A percentile compares a stretch with the other conserved stretches of the same genome.
These are phyloP conservation scores for Falco peregrinus DNA, from an alignment of 2,797 vertebrate species.

Conservation along the genomic window DNA sequence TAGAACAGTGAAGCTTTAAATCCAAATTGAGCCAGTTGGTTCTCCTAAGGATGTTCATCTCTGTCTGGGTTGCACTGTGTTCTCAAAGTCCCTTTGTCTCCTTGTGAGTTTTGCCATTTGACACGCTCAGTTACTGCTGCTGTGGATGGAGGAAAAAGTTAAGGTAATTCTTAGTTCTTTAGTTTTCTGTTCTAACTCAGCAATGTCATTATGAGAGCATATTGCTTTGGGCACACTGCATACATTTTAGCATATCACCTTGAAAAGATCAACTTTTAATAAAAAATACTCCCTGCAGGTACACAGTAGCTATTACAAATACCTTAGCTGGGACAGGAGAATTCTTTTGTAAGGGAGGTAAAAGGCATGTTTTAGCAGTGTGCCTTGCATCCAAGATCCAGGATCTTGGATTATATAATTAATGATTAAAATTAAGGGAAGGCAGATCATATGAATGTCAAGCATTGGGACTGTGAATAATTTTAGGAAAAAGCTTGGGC, in stretches of 20 bases:
- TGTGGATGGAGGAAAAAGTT: background rate
- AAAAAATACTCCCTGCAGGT: background rate
- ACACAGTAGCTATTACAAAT: background rate
- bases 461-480: background rate
- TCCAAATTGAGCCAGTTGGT: background rate
- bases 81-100: background rate
- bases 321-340: background rate
- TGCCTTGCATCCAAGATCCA: background rate
- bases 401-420: background rate
- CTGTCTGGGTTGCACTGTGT: background rate
- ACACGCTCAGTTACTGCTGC: background rate
- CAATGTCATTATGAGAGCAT: background rate
- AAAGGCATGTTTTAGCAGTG: background rate
- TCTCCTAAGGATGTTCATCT: background rate
- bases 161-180: background rate
- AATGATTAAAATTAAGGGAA: background rate
- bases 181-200: background rate
- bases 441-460: background rate
- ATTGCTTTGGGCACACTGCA: background rate
- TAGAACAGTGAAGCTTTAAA: background rate
- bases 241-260: background rate
- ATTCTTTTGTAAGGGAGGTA: background rate
- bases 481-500: background rate
- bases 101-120: background rate
- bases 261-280: conserved; percentile 1